Conservation (phyloP, 2,888 invertebrate species). For the Nipponacmea schrenckii region DNA sequence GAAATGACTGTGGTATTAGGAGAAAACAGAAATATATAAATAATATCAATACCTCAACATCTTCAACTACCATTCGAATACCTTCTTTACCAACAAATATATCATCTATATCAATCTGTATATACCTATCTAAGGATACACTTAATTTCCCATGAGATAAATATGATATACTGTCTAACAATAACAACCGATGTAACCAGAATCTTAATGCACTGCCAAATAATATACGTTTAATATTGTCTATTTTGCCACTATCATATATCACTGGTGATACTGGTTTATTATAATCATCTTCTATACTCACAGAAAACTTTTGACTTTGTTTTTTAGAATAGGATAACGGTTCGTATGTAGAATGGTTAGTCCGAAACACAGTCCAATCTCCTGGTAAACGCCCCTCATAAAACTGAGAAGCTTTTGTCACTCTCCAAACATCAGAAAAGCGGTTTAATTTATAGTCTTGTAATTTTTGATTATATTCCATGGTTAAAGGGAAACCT, state of each 20-base stretch:
- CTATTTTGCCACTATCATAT: slow-evolving; percentile 90
- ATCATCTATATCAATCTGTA: slow-evolving; percentile 96
- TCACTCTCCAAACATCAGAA: slow-evolving; percentile 59
- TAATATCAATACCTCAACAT: slow-evolving; percentile 69
- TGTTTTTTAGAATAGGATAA: slow-evolving; percentile 80
- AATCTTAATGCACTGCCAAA: slow-evolving; percentile 86
- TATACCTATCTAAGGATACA: slow-evolving; percentile 81
- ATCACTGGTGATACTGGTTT: slow-evolving; percentile 40
- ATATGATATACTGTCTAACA: slow-evolving; percentile 91
- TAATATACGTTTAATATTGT: slow-evolving; percentile 91
- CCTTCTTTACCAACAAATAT: slow-evolving; percentile 96
- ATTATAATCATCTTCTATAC: background rate
- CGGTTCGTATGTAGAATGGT: slow-evolving; percentile 92
- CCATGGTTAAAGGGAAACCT: slow-evolving; percentile 88
- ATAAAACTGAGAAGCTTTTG: slow-evolving; percentile 56
- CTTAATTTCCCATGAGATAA: slow-evolving; percentile 93
- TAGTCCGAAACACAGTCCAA: slow-evolving; percentile 94
- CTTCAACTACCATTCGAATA: slow-evolving; percentile 72
- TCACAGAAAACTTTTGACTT: background rate
- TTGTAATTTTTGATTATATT: slow-evolving; percentile 58
- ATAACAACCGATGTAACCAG: slow-evolving; percentile 90
- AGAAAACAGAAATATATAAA: background rate
- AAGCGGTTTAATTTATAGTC: slow-evolving; percentile 57
- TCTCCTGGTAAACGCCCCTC: slow-evolving; percentile 76
- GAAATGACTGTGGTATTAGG: too few species aligned